Base-by-base conservation (phyloP, 2,888 invertebrate genomes). In the Seira musarum region DNA sequence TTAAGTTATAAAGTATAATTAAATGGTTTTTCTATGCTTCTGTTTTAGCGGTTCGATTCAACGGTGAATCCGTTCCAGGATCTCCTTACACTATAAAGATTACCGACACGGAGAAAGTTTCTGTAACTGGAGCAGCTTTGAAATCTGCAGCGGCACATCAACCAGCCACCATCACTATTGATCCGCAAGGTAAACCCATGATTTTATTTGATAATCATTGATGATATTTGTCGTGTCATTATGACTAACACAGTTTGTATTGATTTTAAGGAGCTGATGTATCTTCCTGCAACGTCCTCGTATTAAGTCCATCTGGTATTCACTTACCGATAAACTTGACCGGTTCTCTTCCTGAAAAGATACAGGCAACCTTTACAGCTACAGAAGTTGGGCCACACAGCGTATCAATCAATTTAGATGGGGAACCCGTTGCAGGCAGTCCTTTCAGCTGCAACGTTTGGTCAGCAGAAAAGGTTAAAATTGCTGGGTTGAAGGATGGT, bases 381-480 rank as follows among this genome's bases (percentile, higher is more conserved):
- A 93, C 92, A 81, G 94, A 94, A 86, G 97, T 97, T 19, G 91
- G 90, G 0, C 92, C 97, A 0, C 96, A 97, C 89, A 93, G 93
- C 81, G 92, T 97, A 57, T 93, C 94, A 82, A 93, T 97, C 25
- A 91, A 94, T 24, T 92, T 95, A 68, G 95, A 95, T 74, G 95
- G 94, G 40, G 93, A 96, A 84, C 94, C 95, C 70, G 94, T 97
- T 1, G 94, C 93, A 80, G 97, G 97, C 0, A 96, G 96, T 21
- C 98, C 98, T 0, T 97, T 96, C 89, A 94, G 94, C 21, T 97
- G 97, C 89, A 96, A 97, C 88, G 96, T 97, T 49, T 98, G 97
- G 87, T 97, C 98, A 88, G 96, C 97, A 0, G 93, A 88, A 21
- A 89, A 89, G 86, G 90, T 92, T 24, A 89, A 89, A 85, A 89